Base-by-base conservation (phyloP, 2,888 invertebrate species). In the Apotomis capreana region DNA sequence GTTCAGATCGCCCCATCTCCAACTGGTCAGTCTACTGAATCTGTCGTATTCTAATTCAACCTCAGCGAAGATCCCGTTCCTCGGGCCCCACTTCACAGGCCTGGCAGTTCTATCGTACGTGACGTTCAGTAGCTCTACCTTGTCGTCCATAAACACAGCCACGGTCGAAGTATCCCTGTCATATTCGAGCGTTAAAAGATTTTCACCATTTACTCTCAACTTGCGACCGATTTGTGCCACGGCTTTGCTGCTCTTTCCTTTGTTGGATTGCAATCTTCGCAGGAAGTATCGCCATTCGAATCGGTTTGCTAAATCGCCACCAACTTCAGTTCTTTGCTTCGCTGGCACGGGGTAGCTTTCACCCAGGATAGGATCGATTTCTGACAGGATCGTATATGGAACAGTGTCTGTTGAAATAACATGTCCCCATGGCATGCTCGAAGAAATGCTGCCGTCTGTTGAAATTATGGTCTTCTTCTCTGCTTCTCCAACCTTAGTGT, bases 221-320 rank as follows among this genome's bases (percentile, higher is more conserved):
- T 97, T 97, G 64, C 97, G 95, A 6, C 97, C 98, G 13, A 98
- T 96, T 88, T 97, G 97, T 0, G 97, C 96, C 0, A 97, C 95
- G 0, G 95, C 94, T 85, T 96, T 97, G 76, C 89, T 95, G 81
- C 84, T 84, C 83, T 94, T 94, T 84, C 91, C 94, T 93, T 94
- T 95, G 78, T 91, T 94, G 3, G 95, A 94, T 77, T 95, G 95
- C 51, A 96, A 94, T 75, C 97, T 95, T 63, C 98, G 94, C 73
- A 98, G 94, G 92, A 98, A 98, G 90, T 98, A 99, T 55, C 98
- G 95, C 99, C 99, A 99, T 90, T 99, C 99, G 81, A 99, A 97
- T 76, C 98, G 94, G 83, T 98, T 98, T 0, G 98, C 97, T 69
- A 98, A 87, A 83, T 98, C 98, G 0, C 98, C 97, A 37, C 97